Evolutionary conservation across 2,113 vertebrate genomes (phyloP).

Genomic region (Lichenostomus cassidix): DNA sequence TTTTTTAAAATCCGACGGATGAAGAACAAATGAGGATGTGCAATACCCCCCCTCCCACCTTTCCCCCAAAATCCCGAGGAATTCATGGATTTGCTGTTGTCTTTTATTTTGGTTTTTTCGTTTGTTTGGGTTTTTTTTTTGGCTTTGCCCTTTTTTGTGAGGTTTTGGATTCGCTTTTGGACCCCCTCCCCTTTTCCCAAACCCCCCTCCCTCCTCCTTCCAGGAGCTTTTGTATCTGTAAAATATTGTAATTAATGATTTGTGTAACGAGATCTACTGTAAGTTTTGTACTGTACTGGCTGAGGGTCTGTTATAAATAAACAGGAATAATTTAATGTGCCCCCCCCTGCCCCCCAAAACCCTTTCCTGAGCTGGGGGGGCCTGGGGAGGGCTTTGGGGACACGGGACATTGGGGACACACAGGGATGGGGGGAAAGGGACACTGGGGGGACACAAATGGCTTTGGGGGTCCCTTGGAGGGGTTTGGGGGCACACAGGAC

Average conservation of each 20-base stretch:
- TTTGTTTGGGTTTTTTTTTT: neutral
- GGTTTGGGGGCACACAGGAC: too few relatives aligned
- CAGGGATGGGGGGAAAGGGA: too few relatives aligned
- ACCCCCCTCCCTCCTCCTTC: neutral
- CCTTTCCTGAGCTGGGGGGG: neutral
- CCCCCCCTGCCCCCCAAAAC: neutral
- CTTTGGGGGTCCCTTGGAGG: too few relatives aligned
- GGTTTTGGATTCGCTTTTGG: too few relatives aligned
- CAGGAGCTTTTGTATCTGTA: constrained; percentile 86
- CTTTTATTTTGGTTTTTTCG: neutral
- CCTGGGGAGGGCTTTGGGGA: too few relatives aligned
- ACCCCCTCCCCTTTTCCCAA: neutral
- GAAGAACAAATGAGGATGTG: constrained; percentile 76
- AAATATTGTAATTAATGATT: constrained; percentile 87
- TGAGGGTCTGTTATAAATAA: constrained; percentile 89
- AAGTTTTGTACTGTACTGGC: constrained; percentile 91
- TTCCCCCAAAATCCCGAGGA: neutral
- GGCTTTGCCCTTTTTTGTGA: constrained; percentile 25
- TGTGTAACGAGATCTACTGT: constrained; percentile 88
- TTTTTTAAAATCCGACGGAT: constrained; percentile 75
- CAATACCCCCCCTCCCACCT: constrained; percentile 62
- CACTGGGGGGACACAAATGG: too few relatives aligned
- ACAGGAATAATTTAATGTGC: constrained; percentile 79
- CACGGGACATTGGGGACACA: too few relatives aligned
- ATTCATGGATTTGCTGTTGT: constrained; percentile 36